These are phyloP conservation scores for Tenthredo notha DNA, from an alignment of 2,888 invertebrate genomes.

Conservation along the genomic window DNA sequence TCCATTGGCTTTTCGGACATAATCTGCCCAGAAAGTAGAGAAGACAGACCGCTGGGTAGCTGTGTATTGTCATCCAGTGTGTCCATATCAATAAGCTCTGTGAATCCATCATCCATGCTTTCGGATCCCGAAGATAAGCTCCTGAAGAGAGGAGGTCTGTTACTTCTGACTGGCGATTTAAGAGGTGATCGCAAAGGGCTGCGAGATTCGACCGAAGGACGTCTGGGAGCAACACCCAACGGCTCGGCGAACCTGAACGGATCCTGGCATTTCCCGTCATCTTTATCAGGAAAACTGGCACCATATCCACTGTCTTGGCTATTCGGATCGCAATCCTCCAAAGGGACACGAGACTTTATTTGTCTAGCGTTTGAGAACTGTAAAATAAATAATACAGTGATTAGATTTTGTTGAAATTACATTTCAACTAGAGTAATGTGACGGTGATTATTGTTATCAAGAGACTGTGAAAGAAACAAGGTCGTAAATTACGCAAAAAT, in stretches of 20 bases:
- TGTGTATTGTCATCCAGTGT: conserved; percentile 78
- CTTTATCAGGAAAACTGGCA: conserved; percentile 73
- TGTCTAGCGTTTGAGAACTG: conserved; percentile 31
- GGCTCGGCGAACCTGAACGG: conserved; percentile 77
- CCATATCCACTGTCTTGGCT: conserved; percentile 83
- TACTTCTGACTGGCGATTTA: conserved; percentile 40
- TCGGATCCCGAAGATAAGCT: conserved; percentile 81
- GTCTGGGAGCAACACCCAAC: conserved; percentile 75
- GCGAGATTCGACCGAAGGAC: conserved; percentile 69
- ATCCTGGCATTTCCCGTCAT: conserved; percentile 61
- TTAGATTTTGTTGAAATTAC: conserved; percentile 20
- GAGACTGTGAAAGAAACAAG: background rate
- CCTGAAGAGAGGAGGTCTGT: conserved; percentile 73
- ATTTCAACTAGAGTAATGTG: background rate
- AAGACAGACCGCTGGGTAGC: conserved; percentile 82
- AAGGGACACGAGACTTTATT: conserved; percentile 73
- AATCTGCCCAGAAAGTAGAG: conserved; percentile 82
- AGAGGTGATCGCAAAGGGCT: conserved; percentile 62
- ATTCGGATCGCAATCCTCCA: conserved; percentile 80
- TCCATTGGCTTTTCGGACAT: conserved; percentile 65
- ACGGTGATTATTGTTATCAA: background rate
- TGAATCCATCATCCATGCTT: conserved; percentile 84
- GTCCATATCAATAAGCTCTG: conserved; percentile 83
- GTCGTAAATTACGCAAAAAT: background rate
- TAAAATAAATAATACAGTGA: conserved; percentile 42